A percentile compares a stretch with the other conserved stretches of the same genome.
Evolutionary conservation across 2,888 invertebrate species (phyloP).

Genomic region (Aporophyla nigra): DNA sequence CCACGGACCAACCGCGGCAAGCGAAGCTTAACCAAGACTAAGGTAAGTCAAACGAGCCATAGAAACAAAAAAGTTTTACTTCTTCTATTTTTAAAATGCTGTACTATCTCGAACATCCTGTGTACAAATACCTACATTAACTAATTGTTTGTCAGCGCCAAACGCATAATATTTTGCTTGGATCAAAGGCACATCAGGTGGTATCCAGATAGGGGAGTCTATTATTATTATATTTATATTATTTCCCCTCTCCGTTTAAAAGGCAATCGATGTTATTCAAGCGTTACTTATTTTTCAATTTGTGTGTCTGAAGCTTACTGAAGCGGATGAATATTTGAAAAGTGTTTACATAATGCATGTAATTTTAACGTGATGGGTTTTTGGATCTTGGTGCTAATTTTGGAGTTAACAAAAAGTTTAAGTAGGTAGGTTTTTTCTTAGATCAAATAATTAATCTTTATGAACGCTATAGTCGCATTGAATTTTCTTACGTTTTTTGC

Average conservation of each 20-base stretch:
- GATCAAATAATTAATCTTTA: not conserved
- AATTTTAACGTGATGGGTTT: not conserved
- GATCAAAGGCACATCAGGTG: conserved; percentile 84
- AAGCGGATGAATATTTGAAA: conserved; percentile 25
- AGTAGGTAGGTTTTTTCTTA: not conserved
- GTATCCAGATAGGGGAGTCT: conserved; percentile 69
- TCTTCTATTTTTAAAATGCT: conserved; percentile 5
- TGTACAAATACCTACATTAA: conserved; percentile 54
- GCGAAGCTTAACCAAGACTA: too few species aligned
- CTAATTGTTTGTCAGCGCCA: conserved; percentile 79
- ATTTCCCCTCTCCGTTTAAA: conserved; percentile 67
- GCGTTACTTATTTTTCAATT: conserved; percentile 62
- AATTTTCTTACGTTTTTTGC: too few species aligned
- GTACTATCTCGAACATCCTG: conserved; percentile 27
- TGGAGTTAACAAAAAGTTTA: not conserved
- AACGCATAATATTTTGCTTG: conserved; percentile 75
- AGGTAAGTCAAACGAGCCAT: too few species aligned
- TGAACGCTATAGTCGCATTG: not conserved
- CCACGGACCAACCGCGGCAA: too few species aligned
- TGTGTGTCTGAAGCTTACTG: conserved; percentile 29
- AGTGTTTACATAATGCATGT: conserved; percentile 6
- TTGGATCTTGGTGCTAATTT: not conserved
- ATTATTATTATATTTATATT: conserved; percentile 62
- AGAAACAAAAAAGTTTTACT: not conserved
- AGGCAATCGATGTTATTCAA: conserved; percentile 64